Evolutionary conservation across 1,140 invertebrate genomes (phyloP), one percentile per base, ranked within the genome.

Genomic region (Cyclina sinensis): DNA sequence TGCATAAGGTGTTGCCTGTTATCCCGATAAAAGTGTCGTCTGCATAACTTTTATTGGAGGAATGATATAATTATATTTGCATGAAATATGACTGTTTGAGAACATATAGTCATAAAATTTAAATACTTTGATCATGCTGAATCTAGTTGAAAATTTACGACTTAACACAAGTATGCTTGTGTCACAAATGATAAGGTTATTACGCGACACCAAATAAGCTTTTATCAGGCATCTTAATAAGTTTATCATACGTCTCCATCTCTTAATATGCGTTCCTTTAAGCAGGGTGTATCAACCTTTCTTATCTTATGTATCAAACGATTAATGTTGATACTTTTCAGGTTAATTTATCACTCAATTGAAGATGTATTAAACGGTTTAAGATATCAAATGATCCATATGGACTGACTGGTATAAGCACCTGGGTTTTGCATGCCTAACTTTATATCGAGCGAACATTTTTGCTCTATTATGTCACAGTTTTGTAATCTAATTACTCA

Each of bases 291-390:
- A 48, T 74, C 70, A 48, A 46, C 43, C 12, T 7, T 37, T 11
- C 70, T 48, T 74, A 74, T 74, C 70, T 74, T 27, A 74, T 74
- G 35, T 74, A 85, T 85, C 68, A 85, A 73, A 73, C 62, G 83
- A 76, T 85, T 76, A 85, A 57, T 74, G 51, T 85, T 35, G 65
- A 85, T 85, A 54, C 32, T 46, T 85, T 43, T 76, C 51, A 57
- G 46, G 46, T 54, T 48, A 35, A 85, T 85, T 85, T 85, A 85
- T 59, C 46, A 70, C 46, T 65, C 68, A 48, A 43, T 76, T 74
- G 32, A 85, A 85, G 83, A 85, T 62, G 59, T 48, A 59, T 39
- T 83, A 68, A 68, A 80, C 51, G 32, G 76, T 80, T 80, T 54
- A 37, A 80, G 30, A 68, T 74, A 12, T 46, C 43, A 48, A 74